These are phyloP conservation scores for Dilophus febrilis DNA, from an alignment of 2,888 invertebrate species.

Conservation along the genomic window DNA sequence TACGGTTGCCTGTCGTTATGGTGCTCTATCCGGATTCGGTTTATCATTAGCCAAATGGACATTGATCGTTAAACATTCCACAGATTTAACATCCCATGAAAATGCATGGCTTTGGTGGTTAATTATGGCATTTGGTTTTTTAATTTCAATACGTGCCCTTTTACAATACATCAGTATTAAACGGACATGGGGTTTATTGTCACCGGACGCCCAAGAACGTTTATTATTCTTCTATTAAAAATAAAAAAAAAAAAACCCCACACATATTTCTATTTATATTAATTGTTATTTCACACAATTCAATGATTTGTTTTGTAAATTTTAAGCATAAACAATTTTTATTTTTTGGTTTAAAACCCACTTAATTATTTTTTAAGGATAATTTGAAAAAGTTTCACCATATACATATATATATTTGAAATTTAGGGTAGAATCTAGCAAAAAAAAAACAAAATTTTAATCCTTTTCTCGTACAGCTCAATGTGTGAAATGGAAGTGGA, in stretches of 20 bases:
- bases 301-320: too few species aligned
- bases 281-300: too few species aligned
- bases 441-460: too few species aligned
- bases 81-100: conserved; percentile 70
- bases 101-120: conserved; percentile 89
- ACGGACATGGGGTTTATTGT: conserved; percentile 71
- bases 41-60: conserved; percentile 91
- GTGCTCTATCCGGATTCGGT: conserved; percentile 83
- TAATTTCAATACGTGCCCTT: conserved; percentile 74
- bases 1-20: conserved; percentile 83
- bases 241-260: neutral
- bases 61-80: conserved; percentile 80
- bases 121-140: conserved; percentile 74
- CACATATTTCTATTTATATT: too few species aligned
- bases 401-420: too few species aligned
- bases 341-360: too few species aligned
- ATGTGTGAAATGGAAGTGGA: too few species aligned
- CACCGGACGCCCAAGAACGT: conserved; percentile 72
- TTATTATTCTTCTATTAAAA: conserved; percentile 69
- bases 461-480: too few species aligned
- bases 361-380: too few species aligned
- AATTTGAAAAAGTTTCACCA: too few species aligned
- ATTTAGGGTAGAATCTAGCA: too few species aligned
- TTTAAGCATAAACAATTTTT: too few species aligned
- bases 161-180: conserved; percentile 81